Percentiles rank a stretch among this genome's conserved stretches.
phyloP scores from a whole-genome alignment of 92 coral and sea anemone genomes.

The Virgularia gustaviana region DNA sequence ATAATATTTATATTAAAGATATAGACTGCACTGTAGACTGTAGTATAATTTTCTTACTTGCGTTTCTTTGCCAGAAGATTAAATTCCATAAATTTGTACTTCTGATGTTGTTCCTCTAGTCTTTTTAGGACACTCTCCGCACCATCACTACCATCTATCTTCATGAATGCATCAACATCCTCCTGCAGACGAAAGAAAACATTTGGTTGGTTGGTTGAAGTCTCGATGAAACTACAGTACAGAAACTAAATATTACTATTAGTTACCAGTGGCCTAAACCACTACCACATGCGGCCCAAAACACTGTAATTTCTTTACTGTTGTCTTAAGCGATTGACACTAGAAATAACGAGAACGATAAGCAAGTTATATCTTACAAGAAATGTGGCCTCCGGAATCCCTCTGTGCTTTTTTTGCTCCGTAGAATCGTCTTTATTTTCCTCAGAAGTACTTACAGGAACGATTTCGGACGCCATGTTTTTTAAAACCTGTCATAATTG shows the following conservation, averaged over 20 bases:
- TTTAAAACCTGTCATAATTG: slow-evolving; percentile 2
- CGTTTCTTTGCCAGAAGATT: slow-evolving; percentile 79
- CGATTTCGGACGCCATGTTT: slow-evolving; percentile 86
- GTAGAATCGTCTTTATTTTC: slow-evolving; percentile 32
- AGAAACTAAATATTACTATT: no score
- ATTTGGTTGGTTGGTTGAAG: neutral
- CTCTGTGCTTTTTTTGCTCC: slow-evolving; percentile 72
- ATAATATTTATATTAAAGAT: no score
- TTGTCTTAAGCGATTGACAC: neutral
- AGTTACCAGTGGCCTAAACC: no score
- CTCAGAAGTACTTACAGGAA: neutral
- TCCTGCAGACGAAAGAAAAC: slow-evolving; percentile 50
- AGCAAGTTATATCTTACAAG: no score
- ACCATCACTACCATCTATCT: slow-evolving; percentile 65
- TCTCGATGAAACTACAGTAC: no score
- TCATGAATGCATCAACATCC: slow-evolving; percentile 87
- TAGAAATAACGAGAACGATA: neutral
- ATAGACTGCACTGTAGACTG: no score
- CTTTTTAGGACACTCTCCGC: slow-evolving; percentile 81
- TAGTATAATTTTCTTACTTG: no score
- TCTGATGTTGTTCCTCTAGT: slow-evolving; percentile 90
- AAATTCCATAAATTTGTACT: slow-evolving; percentile 93
- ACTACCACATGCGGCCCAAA: neutral
- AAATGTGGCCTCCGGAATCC: slow-evolving; percentile 94
- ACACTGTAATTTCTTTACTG: neutral